Base-by-base conservation (phyloP, 2,888 invertebrate species). In the Cactoblastis cactorum region DNA sequence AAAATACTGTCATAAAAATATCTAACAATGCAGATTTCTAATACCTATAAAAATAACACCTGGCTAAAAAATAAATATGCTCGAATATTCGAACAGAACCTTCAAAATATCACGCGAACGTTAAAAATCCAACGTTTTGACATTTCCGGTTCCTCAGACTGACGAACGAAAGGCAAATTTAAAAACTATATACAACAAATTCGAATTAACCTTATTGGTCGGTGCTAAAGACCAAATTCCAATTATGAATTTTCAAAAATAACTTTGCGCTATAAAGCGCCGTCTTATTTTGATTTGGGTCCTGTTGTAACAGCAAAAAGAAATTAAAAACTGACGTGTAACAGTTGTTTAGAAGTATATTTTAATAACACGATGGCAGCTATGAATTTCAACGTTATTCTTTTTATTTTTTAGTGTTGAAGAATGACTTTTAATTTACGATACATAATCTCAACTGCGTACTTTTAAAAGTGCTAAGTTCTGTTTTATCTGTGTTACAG, bases 111-210 rank as follows among this genome's bases (percentile, higher is more conserved):
- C 81, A 81, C 78, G 81, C 79, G 63, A 81, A 68, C 73, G 67
- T 73, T 72, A 66, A 67, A 76, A 76, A 76, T 74, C 71, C 66
- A 77, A 73, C 77, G 66, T 78, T 74, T 72, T 81, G 81, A 80
- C 78, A 61, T 81, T 80, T 82, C 82, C 81, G 81, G 76, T 77
- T 75, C 71, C 74, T 76, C 72, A 77, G 70, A 79, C 76, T 62
- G 72, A 63, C 66, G 56, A 57, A 62, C 65, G 55, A 58, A 71
- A 67, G 66, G 48, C 50, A 58, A 61, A 63, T 58, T 59, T 54
- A 50, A 54, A 12, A n/a, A 39, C 1, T 8, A 12, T 6, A 32
- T 2, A n/a, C n/a, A 5, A 9, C 18, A 32, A 39, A 14, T 14
- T 35, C 37, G 14, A 37, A 9, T 11, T 34, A 19, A 24, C 19